phyloP scores from a whole-genome alignment of 2,888 invertebrate species.

The Melanargia galathea region DNA sequence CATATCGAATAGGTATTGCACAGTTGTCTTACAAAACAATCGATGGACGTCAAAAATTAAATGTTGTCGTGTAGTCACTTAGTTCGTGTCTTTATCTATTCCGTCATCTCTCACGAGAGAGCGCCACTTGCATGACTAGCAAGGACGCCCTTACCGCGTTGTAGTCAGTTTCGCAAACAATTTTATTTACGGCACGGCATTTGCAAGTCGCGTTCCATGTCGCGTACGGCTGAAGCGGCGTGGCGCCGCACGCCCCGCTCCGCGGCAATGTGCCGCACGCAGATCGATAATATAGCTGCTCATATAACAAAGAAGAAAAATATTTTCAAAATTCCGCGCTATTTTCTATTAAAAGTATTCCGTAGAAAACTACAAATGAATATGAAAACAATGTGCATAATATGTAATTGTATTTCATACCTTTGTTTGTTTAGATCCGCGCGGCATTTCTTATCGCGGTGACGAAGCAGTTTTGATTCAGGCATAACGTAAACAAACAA shows the following conservation, averaged over 20 bases:
- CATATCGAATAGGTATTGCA: neutral
- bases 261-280: conserved; percentile 68
- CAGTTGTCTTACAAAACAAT: neutral
- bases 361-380: conserved; percentile 12
- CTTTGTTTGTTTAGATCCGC: conserved; percentile 37
- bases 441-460: conserved; percentile 47
- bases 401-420: conserved; percentile 10
- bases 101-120: conserved; percentile 79
- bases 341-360: conserved; percentile 56
- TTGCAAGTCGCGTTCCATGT: conserved; percentile 62
- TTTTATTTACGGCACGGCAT: conserved; percentile 58
- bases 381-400: conserved; percentile 22
- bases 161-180: conserved; percentile 65
- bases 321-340: conserved; percentile 54
- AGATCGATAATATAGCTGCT: conserved; percentile 65
- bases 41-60: conserved; percentile 3
- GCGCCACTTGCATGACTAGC: conserved; percentile 76
- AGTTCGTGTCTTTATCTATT: conserved; percentile 71
- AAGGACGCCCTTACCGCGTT: conserved; percentile 74
- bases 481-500: conserved; percentile 11
- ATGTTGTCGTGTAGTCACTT: conserved; percentile 38
- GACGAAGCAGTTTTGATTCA: conserved; percentile 48
- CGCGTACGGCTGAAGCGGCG: conserved; percentile 52
- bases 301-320: conserved; percentile 54
- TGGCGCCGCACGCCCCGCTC: conserved; percentile 43